Percentiles rank a stretch among this genome's conserved stretches.
phyloP scores from a whole-genome alignment of 2,113 vertebrate species.

The Lampris incognitus region DNA sequence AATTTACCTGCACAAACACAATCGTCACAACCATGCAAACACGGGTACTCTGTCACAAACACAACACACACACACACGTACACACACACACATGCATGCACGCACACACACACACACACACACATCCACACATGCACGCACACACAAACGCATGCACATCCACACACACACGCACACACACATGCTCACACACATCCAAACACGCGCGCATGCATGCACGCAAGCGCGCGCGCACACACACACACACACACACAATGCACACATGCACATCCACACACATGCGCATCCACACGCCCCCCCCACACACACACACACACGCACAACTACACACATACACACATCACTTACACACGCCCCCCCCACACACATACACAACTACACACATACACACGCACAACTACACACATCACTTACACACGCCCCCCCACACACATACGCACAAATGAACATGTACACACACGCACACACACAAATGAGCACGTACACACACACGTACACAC shows the following conservation, averaged over 20 bases:
- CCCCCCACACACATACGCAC: neutral
- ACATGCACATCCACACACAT: too few species aligned
- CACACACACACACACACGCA: constrained; percentile 5
- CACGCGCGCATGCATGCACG: neutral
- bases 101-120: constrained; percentile 23
- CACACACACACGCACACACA: too few species aligned
- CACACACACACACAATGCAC: neutral
- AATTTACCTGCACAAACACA: neutral
- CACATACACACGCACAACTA: constrained; percentile 8
- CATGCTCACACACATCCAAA: too few species aligned
- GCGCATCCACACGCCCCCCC: too few species aligned
- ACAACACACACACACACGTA: constrained; percentile 22
- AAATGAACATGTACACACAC: neutral
- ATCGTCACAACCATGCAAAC: constrained; percentile 29
- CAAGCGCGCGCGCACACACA: constrained; percentile 16
- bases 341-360: too few species aligned
- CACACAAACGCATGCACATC: constrained; percentile 1
- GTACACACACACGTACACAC: neutral
- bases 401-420: neutral
- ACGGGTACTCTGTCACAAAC: neutral
- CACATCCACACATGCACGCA: constrained; percentile 19
- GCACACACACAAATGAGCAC: too few species aligned
- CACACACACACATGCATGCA: constrained; percentile 20
- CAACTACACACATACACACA: constrained; percentile 10
- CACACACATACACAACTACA: neutral